A percentile compares a stretch with the other conserved stretches of the same genome.
These are phyloP conservation scores for Anniella stebbinsi DNA, from an alignment of 2,797 vertebrate genomes.

Conservation along the genomic window DNA sequence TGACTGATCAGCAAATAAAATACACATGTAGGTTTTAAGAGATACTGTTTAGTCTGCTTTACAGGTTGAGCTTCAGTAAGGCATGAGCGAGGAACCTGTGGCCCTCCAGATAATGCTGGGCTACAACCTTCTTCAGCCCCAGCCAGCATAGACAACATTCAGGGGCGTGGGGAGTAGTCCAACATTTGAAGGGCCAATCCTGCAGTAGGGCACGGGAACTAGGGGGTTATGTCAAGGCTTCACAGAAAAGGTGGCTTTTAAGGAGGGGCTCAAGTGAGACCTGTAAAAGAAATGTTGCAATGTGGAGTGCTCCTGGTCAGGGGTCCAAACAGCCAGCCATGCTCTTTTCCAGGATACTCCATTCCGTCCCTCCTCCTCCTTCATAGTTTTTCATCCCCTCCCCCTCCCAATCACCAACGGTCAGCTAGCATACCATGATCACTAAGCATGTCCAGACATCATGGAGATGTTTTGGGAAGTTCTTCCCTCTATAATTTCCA, in stretches of 20 bases:
- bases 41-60: background rate
- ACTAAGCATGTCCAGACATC: background rate
- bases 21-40: background rate
- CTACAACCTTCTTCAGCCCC: too few relatives aligned
- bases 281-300: background rate
- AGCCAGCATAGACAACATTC: too few relatives aligned
- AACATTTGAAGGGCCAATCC: too few relatives aligned
- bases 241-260: background rate
- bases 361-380: background rate
- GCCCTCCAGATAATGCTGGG: too few relatives aligned
- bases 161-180: too few relatives aligned
- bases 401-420: background rate
- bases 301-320: background rate
- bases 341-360: background rate
- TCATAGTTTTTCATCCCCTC: too few relatives aligned
- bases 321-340: background rate
- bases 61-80: too few relatives aligned
- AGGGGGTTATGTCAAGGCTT: background rate
- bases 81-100: too few relatives aligned
- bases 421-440: background rate
- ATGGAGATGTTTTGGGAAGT: background rate
- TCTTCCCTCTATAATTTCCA: background rate
- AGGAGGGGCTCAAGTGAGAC: background rate
- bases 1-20: background rate
- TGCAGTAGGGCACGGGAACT: background rate